Evolutionary conservation across 2,888 invertebrate genomes (phyloP).

Genomic region (Melanchra persicariae): DNA sequence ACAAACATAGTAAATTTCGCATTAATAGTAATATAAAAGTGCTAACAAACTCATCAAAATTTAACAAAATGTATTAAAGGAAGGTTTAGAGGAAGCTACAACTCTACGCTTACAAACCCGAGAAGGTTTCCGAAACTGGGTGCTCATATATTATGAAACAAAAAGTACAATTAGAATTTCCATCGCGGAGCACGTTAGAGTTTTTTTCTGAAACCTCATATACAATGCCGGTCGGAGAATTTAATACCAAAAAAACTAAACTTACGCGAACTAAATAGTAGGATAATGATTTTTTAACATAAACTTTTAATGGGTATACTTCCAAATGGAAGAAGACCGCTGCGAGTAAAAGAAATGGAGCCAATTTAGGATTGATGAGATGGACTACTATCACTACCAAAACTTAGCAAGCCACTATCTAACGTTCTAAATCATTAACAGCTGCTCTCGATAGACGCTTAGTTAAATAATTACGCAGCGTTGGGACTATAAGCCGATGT

Average conservation of each 20-base stretch:
- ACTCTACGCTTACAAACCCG: not conserved
- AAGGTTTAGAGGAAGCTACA: not conserved
- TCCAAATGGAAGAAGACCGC: not conserved
- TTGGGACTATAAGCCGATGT: not conserved
- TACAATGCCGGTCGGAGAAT: not conserved
- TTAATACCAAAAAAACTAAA: conserved; percentile 1
- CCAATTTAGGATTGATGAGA: not conserved
- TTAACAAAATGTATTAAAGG: not conserved
- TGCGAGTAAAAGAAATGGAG: not conserved
- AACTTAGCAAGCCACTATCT: not conserved
- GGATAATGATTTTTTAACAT: not conserved
- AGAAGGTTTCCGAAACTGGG: not conserved
- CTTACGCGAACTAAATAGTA: not conserved
- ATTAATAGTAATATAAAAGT: too few relatives aligned
- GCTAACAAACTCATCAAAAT: too few relatives aligned
- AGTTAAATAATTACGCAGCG: not conserved
- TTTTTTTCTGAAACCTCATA: not conserved
- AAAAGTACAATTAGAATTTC: conserved; percentile 3
- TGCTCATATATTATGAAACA: conserved; percentile 5
- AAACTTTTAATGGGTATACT: not conserved
- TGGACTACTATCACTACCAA: not conserved
- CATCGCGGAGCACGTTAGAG: not conserved
- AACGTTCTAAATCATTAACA: not conserved
- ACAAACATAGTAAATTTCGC: too few relatives aligned
- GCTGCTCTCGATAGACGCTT: not conserved